These are phyloP conservation scores for Rotaria macrura DNA, from an alignment of 2,888 invertebrate species.

Conservation along the genomic window DNA sequence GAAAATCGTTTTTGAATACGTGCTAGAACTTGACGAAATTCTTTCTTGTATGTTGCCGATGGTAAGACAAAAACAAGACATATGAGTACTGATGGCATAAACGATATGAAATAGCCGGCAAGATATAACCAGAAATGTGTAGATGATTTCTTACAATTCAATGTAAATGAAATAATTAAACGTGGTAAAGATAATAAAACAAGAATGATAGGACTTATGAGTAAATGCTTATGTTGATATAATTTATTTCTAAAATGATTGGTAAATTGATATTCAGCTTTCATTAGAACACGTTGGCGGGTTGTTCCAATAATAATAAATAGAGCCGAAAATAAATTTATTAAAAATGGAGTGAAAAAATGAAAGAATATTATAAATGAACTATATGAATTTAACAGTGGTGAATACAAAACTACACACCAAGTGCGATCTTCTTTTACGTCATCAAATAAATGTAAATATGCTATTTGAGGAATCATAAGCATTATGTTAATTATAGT, in stretches of 20 bases:
- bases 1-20: not conserved
- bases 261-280: not conserved
- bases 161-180: not conserved
- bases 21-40: not conserved
- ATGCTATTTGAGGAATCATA: not conserved
- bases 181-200: not conserved
- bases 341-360: not conserved
- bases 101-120: not conserved
- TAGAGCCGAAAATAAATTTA: not conserved
- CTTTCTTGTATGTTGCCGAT: not conserved
- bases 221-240: not conserved
- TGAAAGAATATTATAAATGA: not conserved
- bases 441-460: conserved; percentile 2
- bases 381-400: not conserved
- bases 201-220: not conserved
- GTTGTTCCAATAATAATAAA: not conserved
- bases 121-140: not conserved
- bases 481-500: not conserved
- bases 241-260: not conserved
- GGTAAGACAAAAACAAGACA: not conserved
- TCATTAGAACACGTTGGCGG: not conserved
- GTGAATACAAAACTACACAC: not conserved
- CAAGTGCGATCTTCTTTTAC: not conserved
- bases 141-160: not conserved
- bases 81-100: not conserved